phyloP scores from a whole-genome alignment of 1,140 invertebrate genomes.

The Glossosoma conforme region DNA sequence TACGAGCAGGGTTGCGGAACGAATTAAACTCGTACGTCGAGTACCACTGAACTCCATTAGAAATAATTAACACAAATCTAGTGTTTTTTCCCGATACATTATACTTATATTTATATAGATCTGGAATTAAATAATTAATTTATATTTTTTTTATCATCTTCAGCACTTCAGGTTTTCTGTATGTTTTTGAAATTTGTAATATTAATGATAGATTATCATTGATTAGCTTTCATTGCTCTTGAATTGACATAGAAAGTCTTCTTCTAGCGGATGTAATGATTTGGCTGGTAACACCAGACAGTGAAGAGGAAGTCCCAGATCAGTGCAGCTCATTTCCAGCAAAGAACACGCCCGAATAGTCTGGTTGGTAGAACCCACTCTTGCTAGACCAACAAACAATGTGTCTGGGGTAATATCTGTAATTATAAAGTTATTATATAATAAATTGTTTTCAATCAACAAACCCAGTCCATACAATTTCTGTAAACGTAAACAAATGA shows the following conservation, averaged over 20 bases:
- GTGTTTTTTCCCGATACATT: too few species aligned
- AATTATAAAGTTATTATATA: conserved; percentile 30
- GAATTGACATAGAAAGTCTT: conserved; percentile 64
- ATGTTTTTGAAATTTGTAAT: too few species aligned
- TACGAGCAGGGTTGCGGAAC: too few species aligned
- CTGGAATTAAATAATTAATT: too few species aligned
- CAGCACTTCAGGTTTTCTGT: too few species aligned
- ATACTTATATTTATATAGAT: too few species aligned
- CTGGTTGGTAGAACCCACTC: conserved; percentile 84
- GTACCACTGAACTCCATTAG: too few species aligned
- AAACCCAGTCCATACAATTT: too few species aligned
- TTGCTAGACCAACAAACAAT: conserved; percentile 77
- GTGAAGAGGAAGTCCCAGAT: conserved; percentile 89
- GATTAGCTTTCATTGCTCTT: conserved; percentile 3
- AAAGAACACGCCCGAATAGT: conserved; percentile 71
- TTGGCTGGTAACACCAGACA: conserved; percentile 83
- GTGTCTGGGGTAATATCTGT: conserved; percentile 55
- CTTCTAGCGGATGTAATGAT: conserved; percentile 85
- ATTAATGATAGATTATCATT: neutral
- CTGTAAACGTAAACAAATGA: conserved; percentile 4
- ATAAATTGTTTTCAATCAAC: conserved; percentile 4
- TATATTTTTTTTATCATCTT: too few species aligned
- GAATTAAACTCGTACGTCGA: too few species aligned
- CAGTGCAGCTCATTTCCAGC: conserved; percentile 64
- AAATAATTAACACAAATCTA: too few species aligned